Percentiles rank a stretch among this genome's conserved stretches.
phyloP scores from a whole-genome alignment of 2,113 vertebrate genomes.

The Ramphastos sulfuratus region DNA sequence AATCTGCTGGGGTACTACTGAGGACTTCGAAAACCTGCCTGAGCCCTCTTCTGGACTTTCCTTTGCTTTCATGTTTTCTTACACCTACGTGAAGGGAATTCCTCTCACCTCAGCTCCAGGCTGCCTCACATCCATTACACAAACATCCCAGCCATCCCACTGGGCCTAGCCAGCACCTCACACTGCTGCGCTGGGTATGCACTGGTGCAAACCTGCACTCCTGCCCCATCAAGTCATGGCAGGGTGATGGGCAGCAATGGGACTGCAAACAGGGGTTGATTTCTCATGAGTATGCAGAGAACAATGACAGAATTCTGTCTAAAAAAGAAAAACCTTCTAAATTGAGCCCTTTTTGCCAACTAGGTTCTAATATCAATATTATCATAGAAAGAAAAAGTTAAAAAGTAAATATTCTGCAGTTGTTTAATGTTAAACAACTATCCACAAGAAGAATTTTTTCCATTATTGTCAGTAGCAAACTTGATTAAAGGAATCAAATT shows the following conservation, averaged over 20 bases:
- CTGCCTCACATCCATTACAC: not conserved
- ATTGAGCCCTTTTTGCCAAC: not conserved
- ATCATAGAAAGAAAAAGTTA: not conserved
- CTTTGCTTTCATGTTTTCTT: not conserved
- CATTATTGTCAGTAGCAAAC: not conserved
- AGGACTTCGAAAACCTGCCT: not conserved
- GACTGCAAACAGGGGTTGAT: not conserved
- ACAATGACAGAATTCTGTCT: not conserved
- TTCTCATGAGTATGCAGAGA: not conserved
- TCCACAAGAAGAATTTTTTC: not conserved
- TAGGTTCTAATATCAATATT: not conserved
- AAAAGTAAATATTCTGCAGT: not conserved
- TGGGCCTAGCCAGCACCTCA: accelerated
- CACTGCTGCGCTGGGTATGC: accelerated
- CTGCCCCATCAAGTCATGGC: not conserved
- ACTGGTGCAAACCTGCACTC: not conserved
- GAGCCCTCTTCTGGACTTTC: not conserved
- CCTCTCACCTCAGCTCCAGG: not conserved
- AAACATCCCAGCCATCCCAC: no score
- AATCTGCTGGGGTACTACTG: not conserved
- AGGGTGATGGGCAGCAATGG: accelerated
- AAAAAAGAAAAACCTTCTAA: not conserved
- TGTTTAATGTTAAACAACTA: not conserved
- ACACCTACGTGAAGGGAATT: accelerated
- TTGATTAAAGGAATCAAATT: constrained; percentile 2